These are phyloP conservation scores for Pseudochirops corinnae DNA, from an alignment of 2,797 vertebrate species.

Conservation along the genomic window DNA sequence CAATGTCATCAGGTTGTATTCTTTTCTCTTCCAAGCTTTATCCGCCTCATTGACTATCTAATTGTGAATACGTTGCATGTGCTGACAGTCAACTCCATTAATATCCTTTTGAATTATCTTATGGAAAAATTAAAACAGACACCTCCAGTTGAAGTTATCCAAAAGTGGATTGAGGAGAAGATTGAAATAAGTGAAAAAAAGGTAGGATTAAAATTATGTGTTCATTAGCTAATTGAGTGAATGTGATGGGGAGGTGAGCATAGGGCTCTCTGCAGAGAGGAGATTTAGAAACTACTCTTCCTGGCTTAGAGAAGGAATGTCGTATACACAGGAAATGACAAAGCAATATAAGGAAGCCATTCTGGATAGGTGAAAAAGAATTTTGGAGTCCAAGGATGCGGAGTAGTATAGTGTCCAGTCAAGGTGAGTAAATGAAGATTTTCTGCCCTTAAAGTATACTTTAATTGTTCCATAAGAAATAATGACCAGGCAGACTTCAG, in stretches of 20 bases:
- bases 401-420: background rate
- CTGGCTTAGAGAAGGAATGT: constrained; percentile 1
- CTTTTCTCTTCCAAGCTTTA: constrained; percentile 86
- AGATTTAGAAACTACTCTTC: constrained; percentile 21
- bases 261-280: constrained; percentile 31
- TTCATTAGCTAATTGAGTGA: background rate
- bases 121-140: constrained; percentile 85
- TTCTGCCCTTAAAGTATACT: background rate
- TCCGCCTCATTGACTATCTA: constrained; percentile 91
- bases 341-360: background rate
- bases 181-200: constrained; percentile 81
- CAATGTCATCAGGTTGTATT: constrained; percentile 57
- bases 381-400: background rate
- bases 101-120: constrained; percentile 85
- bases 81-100: constrained; percentile 87
- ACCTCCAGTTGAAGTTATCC: constrained; percentile 84
- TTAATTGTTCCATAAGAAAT: too few species aligned
- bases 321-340: background rate
- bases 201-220: constrained; percentile 74
- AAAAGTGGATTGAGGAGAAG: constrained; percentile 84
- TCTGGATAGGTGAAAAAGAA: background rate
- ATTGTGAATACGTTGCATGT: constrained; percentile 89
- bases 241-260: background rate
- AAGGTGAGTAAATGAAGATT: background rate
- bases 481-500: too few species aligned